Evolutionary conservation across 2,888 invertebrate genomes (phyloP).

Genomic region (Andricus quercusramuli): DNA sequence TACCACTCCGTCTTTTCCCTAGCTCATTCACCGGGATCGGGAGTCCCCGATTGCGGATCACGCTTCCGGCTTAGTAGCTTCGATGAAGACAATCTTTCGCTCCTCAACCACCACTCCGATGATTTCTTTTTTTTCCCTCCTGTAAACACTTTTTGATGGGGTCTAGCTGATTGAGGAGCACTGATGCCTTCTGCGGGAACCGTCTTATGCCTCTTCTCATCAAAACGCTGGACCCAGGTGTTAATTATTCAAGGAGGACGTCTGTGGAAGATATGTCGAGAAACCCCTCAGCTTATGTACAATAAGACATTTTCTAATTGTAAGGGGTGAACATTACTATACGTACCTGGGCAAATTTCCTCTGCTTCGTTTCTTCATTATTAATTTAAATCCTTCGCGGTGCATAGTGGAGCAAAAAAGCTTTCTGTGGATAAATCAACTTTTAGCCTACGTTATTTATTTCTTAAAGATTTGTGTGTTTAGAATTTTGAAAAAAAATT

Average conservation of each 20-base stretch:
- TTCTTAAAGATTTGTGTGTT: no score
- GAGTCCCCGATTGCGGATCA: slow-evolving; percentile 28
- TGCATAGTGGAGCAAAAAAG: background rate
- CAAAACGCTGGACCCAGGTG: slow-evolving; percentile 60
- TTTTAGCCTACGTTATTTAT: no score
- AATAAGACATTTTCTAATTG: slow-evolving; percentile 62
- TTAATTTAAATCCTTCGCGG: background rate
- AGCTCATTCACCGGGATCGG: slow-evolving; percentile 24
- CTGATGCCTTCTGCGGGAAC: slow-evolving; percentile 49
- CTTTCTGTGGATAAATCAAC: background rate
- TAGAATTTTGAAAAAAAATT: no score
- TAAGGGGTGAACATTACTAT: slow-evolving; percentile 55
- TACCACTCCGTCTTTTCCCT: slow-evolving; percentile 33
- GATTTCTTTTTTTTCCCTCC: background rate
- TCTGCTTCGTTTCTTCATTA: slow-evolving; percentile 42
- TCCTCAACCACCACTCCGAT: background rate
- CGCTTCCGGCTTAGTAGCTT: slow-evolving; percentile 31
- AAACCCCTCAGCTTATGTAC: slow-evolving; percentile 58
- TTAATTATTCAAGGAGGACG: slow-evolving; percentile 64
- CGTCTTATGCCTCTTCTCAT: slow-evolving; percentile 51
- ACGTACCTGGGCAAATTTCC: slow-evolving; percentile 55
- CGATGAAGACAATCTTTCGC: background rate
- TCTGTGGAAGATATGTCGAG: slow-evolving; percentile 54
- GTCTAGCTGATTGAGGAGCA: slow-evolving; percentile 50
- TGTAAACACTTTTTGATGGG: background rate